A percentile compares a stretch with the other conserved stretches of the same genome.
phyloP scores from a whole-genome alignment of 2,888 invertebrate species.

The Ochlodes sylvanus region DNA sequence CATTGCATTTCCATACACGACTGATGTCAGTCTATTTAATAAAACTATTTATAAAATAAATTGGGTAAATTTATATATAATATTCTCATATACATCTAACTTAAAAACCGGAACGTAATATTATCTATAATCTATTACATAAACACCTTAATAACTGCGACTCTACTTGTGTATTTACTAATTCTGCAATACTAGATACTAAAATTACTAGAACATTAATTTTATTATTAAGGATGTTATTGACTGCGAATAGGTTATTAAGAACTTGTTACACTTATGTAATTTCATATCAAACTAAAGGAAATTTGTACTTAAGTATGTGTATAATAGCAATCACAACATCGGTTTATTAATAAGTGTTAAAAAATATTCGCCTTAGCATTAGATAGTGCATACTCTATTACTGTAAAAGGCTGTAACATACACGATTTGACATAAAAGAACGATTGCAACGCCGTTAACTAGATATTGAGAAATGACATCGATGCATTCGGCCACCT shows the following conservation, averaged over 20 bases:
- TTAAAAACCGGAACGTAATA: constrained; percentile 15
- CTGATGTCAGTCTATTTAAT: constrained; percentile 48
- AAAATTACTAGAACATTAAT: constrained; percentile 10
- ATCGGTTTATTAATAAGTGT: constrained; percentile 22
- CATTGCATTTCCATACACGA: constrained; percentile 65
- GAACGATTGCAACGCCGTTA: constrained; percentile 63
- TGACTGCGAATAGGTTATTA: background rate
- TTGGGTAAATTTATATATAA: constrained; percentile 2
- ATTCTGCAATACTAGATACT: constrained; percentile 43
- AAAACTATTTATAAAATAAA: constrained; percentile 17
- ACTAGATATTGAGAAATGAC: constrained; percentile 73
- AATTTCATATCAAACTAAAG: constrained; percentile 7
- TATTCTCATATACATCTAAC: constrained; percentile 15
- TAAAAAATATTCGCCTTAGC: constrained; percentile 25
- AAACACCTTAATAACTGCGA: constrained; percentile 44
- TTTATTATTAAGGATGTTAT: background rate
- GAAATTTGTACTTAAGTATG: background rate
- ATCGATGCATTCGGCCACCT: constrained; percentile 71
- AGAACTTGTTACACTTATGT: constrained; percentile 3
- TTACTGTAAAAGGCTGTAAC: constrained; percentile 30
- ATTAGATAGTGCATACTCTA: constrained; percentile 8
- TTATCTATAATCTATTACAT: constrained; percentile 46
- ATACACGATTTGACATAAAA: constrained; percentile 47
- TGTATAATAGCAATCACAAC: constrained; percentile 30
- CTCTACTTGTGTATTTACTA: constrained; percentile 33